A percentile compares a stretch with the other conserved stretches of the same genome.
Evolutionary conservation across 2,113 vertebrate genomes (phyloP).

Genomic region (Ceratotherium simum): DNA sequence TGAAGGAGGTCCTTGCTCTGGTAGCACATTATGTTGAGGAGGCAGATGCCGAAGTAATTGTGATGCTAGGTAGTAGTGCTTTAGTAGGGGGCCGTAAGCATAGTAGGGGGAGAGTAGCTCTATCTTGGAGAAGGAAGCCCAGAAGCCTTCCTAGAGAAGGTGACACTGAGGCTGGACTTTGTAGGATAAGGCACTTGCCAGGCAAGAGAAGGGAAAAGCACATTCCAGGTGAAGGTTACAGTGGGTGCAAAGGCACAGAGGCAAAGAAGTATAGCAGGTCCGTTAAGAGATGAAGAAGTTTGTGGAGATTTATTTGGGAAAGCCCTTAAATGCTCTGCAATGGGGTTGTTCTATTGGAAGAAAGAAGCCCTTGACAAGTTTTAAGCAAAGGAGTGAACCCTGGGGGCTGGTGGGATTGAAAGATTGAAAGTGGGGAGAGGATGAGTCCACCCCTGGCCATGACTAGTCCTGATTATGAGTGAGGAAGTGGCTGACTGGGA

Average conservation of each 20-base stretch:
- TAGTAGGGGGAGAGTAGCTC: not conserved
- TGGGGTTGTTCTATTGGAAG: not conserved
- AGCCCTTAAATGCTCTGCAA: not conserved
- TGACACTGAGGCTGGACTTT: not conserved
- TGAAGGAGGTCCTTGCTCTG: not conserved
- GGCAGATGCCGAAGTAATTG: not conserved
- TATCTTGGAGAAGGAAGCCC: not conserved
- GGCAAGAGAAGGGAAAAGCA: not conserved
- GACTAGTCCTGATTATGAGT: not conserved
- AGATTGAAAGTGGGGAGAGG: not conserved
- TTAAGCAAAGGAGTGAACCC: not conserved
- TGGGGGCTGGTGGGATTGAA: not conserved
- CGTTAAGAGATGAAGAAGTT: not conserved
- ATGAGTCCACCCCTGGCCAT: accelerated
- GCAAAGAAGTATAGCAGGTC: not conserved
- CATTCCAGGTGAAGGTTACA: not conserved
- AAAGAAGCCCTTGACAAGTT: not conserved
- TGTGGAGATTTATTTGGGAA: not conserved
- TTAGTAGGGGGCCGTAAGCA: not conserved
- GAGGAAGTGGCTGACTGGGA: not conserved
- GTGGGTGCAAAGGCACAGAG: too few relatives aligned
- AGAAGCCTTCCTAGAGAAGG: not conserved
- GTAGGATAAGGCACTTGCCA: not conserved
- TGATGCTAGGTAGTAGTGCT: not conserved
- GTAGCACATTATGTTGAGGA: not conserved